A percentile compares a stretch with the other conserved stretches of the same genome.
phyloP scores from a whole-genome alignment of 2,113 vertebrate genomes.

The Spea bombifrons region DNA sequence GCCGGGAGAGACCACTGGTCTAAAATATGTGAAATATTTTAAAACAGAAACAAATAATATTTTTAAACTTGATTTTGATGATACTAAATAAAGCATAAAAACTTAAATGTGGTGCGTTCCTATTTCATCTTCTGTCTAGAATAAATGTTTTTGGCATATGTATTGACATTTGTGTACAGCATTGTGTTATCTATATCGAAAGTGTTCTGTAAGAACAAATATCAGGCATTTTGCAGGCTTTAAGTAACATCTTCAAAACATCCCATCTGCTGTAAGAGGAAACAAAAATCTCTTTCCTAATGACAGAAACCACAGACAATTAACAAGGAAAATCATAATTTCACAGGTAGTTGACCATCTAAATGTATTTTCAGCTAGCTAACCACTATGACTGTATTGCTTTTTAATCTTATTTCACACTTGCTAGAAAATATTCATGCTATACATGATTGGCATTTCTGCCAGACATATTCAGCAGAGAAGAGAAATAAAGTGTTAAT shows the following conservation, averaged over 20 bases:
- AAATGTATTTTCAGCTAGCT: conserved; percentile 54
- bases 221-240: too few relatives aligned
- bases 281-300: conserved; percentile 52
- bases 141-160: too few relatives aligned
- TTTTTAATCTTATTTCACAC: conserved; percentile 66
- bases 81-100: too few relatives aligned
- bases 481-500: conserved; percentile 51
- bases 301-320: conserved; percentile 58
- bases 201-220: too few relatives aligned
- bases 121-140: too few relatives aligned
- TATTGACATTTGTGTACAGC: too few relatives aligned
- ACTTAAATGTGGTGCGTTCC: too few relatives aligned
- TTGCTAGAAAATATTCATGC: conserved; percentile 56
- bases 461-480: conserved; percentile 58
- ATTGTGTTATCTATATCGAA: too few relatives aligned
- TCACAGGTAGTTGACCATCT: conserved; percentile 55
- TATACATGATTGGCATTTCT: conserved; percentile 58
- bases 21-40: too few relatives aligned
- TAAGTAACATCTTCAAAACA: neutral
- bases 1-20: too few relatives aligned
- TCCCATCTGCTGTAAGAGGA: conserved; percentile 50
- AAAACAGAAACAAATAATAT: too few relatives aligned
- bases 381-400: conserved; percentile 55
- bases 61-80: too few relatives aligned
- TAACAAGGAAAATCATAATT: conserved; percentile 61